Evolutionary conservation across 1,140 invertebrate genomes (phyloP).

Genomic region (Heliothis virescens): DNA sequence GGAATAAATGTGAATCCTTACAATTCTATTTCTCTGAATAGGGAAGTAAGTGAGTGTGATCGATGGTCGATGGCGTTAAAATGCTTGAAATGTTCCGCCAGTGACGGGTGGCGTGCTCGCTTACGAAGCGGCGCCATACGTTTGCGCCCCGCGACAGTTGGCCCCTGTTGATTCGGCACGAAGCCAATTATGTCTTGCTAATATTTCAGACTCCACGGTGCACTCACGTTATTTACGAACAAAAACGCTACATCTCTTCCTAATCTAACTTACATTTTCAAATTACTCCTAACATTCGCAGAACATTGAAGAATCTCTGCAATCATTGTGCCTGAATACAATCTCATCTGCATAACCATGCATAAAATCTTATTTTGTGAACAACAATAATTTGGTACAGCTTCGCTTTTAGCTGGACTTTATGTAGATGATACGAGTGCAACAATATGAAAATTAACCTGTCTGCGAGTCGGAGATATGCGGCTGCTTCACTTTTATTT

Average conservation of each 20-base stretch:
- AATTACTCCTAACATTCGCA: slow-evolving; percentile 13
- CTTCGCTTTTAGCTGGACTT: slow-evolving; percentile 18
- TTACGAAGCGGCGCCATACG: slow-evolving; percentile 15
- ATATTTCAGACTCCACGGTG: slow-evolving; percentile 28
- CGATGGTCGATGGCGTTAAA: slow-evolving; percentile 40
- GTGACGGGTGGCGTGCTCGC: slow-evolving; percentile 1
- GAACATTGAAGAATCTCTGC: slow-evolving; percentile 17
- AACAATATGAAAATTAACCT: slow-evolving; percentile 38
- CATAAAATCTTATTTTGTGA: slow-evolving; percentile 47
- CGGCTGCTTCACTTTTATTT: slow-evolving; percentile 9
- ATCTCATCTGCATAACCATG: slow-evolving; percentile 48
- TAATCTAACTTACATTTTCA: neutral
- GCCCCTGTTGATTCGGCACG: slow-evolving; percentile 37
- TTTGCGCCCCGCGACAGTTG: slow-evolving; percentile 29
- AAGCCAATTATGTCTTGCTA: slow-evolving; percentile 32
- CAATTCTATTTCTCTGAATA: neutral
- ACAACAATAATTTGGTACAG: slow-evolving; percentile 46
- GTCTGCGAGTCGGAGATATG: slow-evolving; percentile 28
- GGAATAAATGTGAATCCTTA: neutral
- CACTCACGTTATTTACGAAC: neutral
- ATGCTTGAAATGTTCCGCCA: slow-evolving; percentile 28
- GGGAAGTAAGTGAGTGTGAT: slow-evolving; percentile 18
- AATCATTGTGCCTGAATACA: slow-evolving; percentile 6
- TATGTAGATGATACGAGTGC: slow-evolving; percentile 37
- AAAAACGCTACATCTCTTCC: slow-evolving; percentile 22